These are phyloP conservation scores for Oscheius sp. DNA, from an alignment of 2,888 invertebrate genomes.

Conservation along the genomic window DNA sequence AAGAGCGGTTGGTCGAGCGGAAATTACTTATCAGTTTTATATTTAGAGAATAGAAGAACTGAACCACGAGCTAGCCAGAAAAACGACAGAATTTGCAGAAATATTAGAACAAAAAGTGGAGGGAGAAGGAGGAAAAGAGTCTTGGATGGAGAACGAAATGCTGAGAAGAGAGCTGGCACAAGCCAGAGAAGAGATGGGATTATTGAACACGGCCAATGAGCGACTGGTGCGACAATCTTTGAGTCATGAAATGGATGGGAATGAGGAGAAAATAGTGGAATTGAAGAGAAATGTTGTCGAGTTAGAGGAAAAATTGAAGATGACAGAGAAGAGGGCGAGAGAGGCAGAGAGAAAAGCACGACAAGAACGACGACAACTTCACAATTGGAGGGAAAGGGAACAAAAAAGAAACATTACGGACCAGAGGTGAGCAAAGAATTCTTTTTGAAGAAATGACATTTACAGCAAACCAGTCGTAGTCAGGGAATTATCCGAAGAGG, in stretches of 20 bases:
- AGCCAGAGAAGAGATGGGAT: constrained; percentile 55
- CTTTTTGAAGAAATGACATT: neutral
- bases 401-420: neutral
- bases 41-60: constrained; percentile 10
- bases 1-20: constrained; percentile 38
- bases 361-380: constrained; percentile 24
- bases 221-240: constrained; percentile 60
- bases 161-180: constrained; percentile 48
- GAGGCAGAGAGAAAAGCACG: constrained; percentile 39
- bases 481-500: constrained; percentile 1
- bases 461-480: neutral
- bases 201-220: constrained; percentile 64
- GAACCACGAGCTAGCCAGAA: neutral
- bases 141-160: constrained; percentile 28
- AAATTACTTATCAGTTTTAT: neutral
- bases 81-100: neutral
- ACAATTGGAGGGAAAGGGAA: constrained; percentile 41
- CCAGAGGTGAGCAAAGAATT: neutral
- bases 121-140: neutral
- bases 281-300: constrained; percentile 56
- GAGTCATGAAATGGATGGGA: constrained; percentile 42
- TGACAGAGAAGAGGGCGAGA: constrained; percentile 42
- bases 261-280: constrained; percentile 47
- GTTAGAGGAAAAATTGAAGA: constrained; percentile 44
- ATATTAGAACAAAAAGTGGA: constrained; percentile 2